phyloP scores from a whole-genome alignment of 2,888 invertebrate genomes.

The Pycnomerus fuliginosus region DNA sequence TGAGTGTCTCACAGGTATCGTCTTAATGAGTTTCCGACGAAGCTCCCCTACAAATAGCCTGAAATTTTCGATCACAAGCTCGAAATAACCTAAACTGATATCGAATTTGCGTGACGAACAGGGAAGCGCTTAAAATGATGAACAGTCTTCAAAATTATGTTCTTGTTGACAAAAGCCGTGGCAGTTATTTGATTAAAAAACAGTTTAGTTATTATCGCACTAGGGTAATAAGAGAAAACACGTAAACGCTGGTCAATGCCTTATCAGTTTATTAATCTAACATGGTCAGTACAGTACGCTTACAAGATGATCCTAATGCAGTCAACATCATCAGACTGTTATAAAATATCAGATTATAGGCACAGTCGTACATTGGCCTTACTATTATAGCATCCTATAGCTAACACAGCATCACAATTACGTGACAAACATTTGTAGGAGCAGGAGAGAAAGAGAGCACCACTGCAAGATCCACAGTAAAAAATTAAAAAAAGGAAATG shows the following conservation, averaged over 20 bases:
- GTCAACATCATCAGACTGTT: slow-evolving; percentile 34
- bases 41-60: no score
- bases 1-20: no score
- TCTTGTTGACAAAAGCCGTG: no score
- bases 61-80: slow-evolving; percentile 15
- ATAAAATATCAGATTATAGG: slow-evolving; percentile 35
- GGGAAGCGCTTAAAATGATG: no score
- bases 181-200: no score
- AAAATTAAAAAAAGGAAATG: slow-evolving; percentile 4
- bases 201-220: no score
- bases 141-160: no score
- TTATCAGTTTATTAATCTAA: slow-evolving; percentile 21
- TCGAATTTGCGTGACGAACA: slow-evolving; percentile 12
- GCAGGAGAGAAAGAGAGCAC: slow-evolving; percentile 15
- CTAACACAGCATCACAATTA: slow-evolving; percentile 24
- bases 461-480: no score
- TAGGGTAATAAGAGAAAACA: no score
- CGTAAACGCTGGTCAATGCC: not conserved
- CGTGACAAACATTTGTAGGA: slow-evolving; percentile 15
- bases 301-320: slow-evolving; percentile 18
- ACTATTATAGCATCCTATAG: slow-evolving; percentile 26
- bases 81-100: slow-evolving; percentile 19
- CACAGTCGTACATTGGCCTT: slow-evolving; percentile 38
- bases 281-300: slow-evolving; percentile 29
- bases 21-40: no score